Evolutionary conservation across 2,888 invertebrate species (phyloP).

Genomic region (Agrotis exclamationis): DNA sequence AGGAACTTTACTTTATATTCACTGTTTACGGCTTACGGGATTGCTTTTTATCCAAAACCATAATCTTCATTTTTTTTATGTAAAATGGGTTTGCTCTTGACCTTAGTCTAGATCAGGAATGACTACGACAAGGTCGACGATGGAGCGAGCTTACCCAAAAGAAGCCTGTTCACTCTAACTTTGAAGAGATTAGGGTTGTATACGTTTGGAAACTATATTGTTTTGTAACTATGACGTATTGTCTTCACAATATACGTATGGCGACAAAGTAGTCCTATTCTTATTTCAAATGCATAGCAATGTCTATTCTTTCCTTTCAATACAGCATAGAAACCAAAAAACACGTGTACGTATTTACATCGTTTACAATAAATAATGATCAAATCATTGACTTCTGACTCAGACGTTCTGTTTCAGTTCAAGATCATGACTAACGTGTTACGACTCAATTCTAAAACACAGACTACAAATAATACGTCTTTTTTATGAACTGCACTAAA

Average conservation of each 20-base stretch:
- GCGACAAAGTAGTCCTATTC: too few species aligned
- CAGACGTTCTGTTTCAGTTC: constrained; percentile 20
- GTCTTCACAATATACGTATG: too few species aligned
- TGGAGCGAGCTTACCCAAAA: too few species aligned
- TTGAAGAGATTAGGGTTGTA: too few species aligned
- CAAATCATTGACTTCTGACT: neutral
- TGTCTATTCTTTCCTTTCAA: neutral
- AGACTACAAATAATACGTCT: constrained; percentile 36
- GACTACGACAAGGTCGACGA: too few species aligned
- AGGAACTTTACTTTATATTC: neutral
- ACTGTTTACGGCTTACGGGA: neutral
- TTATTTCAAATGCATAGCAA: too few species aligned
- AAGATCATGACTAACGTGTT: constrained; percentile 7
- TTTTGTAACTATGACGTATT: neutral
- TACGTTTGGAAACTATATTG: too few species aligned
- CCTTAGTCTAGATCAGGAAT: too few species aligned
- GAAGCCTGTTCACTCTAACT: too few species aligned
- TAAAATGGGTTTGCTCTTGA: too few species aligned
- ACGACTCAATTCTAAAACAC: constrained; percentile 44
- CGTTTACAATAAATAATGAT: constrained; percentile 15
- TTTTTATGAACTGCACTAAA: constrained; percentile 52
- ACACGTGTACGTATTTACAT: constrained; percentile 11
- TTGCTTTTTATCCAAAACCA: neutral
- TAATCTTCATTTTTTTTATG: too few species aligned
- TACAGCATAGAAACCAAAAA: neutral